A percentile compares a stretch with the other conserved stretches of the same genome.
Conservation (phyloP, 2,113 vertebrate genomes). For the Corythornis cristatus region DNA sequence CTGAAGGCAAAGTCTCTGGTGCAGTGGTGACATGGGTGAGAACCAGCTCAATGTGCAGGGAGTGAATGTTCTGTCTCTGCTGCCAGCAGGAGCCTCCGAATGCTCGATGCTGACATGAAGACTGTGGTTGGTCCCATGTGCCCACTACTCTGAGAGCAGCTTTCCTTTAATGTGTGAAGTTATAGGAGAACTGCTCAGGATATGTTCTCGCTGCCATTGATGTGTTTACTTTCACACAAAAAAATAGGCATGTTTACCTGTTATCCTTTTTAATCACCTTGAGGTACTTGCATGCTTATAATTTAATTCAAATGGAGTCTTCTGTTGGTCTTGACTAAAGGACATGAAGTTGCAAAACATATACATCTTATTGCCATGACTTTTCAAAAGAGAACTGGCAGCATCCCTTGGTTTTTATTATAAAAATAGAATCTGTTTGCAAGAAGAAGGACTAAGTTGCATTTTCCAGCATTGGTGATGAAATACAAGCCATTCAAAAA, state of each 20-base stretch:
- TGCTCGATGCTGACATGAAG: background rate
- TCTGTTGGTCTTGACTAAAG: background rate
- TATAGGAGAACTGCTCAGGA: background rate
- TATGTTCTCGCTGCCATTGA: background rate
- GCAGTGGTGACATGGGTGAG: background rate
- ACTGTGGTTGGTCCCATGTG: accelerated
- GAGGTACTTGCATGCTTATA: background rate
- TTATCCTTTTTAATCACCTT: background rate
- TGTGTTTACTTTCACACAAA: background rate
- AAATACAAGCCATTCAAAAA: background rate
- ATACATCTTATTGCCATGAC: background rate
- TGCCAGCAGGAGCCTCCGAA: background rate
- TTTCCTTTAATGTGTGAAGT: background rate
- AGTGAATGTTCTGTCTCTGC: background rate
- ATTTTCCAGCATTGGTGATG: background rate
- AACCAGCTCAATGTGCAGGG: accelerated
- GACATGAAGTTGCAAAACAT: background rate
- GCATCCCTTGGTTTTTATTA: background rate
- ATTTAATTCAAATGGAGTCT: background rate
- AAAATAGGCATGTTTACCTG: background rate
- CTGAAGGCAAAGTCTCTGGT: background rate
- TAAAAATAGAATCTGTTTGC: background rate
- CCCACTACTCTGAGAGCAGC: background rate
- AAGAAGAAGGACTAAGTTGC: background rate
- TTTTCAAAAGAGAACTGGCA: slow-evolving; percentile 5